These are phyloP conservation scores for Protodeltote pygarga DNA, from an alignment of 2,888 invertebrate genomes.

Conservation along the genomic window DNA sequence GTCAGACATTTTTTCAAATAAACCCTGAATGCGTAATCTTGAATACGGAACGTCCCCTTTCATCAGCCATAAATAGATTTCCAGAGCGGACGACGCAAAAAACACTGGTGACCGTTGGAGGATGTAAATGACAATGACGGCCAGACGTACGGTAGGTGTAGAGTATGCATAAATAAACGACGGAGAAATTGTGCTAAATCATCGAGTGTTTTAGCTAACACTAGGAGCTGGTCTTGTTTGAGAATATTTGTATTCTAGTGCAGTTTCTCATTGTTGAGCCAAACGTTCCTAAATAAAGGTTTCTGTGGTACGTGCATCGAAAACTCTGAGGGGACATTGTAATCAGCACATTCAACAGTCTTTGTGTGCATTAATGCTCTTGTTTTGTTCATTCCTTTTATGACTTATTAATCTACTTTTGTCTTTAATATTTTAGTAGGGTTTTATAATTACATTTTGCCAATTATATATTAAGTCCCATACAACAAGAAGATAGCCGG, in stretches of 20 bases:
- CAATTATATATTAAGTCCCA: too few relatives aligned
- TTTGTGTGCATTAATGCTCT: too few relatives aligned
- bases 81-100: neutral
- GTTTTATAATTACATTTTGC: too few relatives aligned
- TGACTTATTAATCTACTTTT: too few relatives aligned
- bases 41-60: slow-evolving; percentile 14
- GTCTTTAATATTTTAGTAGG: too few relatives aligned
- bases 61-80: slow-evolving; percentile 10
- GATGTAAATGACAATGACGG: slow-evolving; percentile 2
- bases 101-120: neutral
- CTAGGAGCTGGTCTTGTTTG: too few relatives aligned
- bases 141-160: neutral
- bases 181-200: neutral
- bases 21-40: slow-evolving; percentile 35
- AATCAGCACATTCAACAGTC: too few relatives aligned
- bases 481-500: too few relatives aligned
- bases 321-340: too few relatives aligned
- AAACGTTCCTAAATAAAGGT: too few relatives aligned
- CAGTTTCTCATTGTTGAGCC: neutral
- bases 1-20: slow-evolving; percentile 27
- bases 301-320: too few relatives aligned
- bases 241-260: neutral
- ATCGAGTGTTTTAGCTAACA: neutral
- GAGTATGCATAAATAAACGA: neutral
- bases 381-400: too few relatives aligned